Conservation (phyloP, 2,797 vertebrate species). For the Nasua narica region DNA sequence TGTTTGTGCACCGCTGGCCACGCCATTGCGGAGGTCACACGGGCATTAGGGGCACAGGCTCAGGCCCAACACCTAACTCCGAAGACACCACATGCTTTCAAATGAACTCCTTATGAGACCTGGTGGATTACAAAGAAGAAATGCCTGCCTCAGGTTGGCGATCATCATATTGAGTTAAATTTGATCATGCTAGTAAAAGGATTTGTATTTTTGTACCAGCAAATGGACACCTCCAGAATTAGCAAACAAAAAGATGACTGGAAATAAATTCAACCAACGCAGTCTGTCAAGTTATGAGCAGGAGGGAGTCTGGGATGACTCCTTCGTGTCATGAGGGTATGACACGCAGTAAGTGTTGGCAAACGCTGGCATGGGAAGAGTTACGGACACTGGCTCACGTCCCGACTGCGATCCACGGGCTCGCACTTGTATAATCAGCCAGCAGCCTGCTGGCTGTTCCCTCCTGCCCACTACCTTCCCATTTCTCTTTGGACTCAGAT, state of each 20-base stretch:
- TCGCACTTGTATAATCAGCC: background rate
- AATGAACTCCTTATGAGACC: constrained; percentile 22
- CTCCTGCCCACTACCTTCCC: background rate
- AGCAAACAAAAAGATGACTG: constrained; percentile 43
- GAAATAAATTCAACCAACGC: constrained; percentile 41
- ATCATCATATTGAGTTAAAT: constrained; percentile 55
- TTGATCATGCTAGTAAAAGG: constrained; percentile 38
- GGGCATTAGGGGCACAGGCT: fast-evolving
- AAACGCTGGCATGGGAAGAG: background rate
- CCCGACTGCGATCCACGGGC: background rate
- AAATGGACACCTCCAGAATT: constrained; percentile 58
- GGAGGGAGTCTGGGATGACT: background rate
- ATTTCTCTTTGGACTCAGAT: background rate
- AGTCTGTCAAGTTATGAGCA: constrained; percentile 12
- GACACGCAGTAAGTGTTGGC: background rate
- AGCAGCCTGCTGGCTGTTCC: background rate
- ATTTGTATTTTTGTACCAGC: constrained; percentile 52
- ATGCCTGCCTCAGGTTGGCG: background rate
- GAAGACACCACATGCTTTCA: background rate
- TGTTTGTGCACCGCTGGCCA: background rate
- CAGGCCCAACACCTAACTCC: background rate
- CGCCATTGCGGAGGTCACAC: fast-evolving
- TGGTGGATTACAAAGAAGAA: background rate
- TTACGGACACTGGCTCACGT: background rate
- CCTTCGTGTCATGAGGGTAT: fast-evolving